Evolutionary conservation across 2,888 invertebrate species (phyloP), one percentile per base, ranked within the genome.

Genomic region (Gordius sp.): DNA sequence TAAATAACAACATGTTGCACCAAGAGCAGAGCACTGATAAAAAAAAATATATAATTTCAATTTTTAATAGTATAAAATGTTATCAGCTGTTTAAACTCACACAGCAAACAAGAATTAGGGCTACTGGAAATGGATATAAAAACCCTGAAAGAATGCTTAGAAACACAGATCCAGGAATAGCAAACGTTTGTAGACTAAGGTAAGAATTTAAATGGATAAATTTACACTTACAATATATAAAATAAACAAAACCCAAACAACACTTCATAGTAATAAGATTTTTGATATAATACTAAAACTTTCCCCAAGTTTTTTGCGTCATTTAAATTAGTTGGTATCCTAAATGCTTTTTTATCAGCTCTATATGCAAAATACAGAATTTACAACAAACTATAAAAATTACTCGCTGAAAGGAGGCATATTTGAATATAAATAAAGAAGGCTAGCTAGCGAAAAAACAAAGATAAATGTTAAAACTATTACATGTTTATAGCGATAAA

Each of bases 121-220:
- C 97, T 62, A 83, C 68, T 54, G 80, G 78, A 71, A 93, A 93
- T 59, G 85, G 82, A 68, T 91, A 97, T 41, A 97, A 73, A 69
- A 89, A 97, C 61, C 97, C 97, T 60, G 87, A 85, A 57, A 97
- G 74, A 64, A 97, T 87, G 61, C 91, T 93, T 58, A 97, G 74
- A 68, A 93, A 97, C 66, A 97, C 79, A 18, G 93, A 93, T 61
- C 97, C 97, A 60, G 97, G 97, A 73, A 97, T 97, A 65, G 93
- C 93, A 75, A 97, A 97, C 60, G 93, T 86, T 77, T 97, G 97
- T 66, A 97, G 76, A 71, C 86, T 87, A 72, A 53, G 61, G 13
- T 2, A 16, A 28, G 62, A 52, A 23, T 28, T 33, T 8, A 2
- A 41, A 59, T 41, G 28, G 25, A 41, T n/a, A n/a, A n/a, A n/a